phyloP scores from a whole-genome alignment of 2,797 vertebrate species.

The Selene dorsalis region DNA sequence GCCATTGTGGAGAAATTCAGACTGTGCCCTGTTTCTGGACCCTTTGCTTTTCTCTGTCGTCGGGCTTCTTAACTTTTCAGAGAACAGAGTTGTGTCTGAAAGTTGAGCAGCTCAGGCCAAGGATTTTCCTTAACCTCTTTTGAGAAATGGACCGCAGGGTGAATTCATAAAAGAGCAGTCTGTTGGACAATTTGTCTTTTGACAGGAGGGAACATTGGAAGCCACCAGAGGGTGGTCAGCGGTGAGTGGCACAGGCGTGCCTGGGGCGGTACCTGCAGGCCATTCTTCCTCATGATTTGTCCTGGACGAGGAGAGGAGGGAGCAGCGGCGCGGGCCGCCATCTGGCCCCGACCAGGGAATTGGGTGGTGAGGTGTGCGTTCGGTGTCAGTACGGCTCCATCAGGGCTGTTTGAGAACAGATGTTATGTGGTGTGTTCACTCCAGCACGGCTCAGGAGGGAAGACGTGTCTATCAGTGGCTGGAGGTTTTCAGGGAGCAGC shows the following conservation, averaged over 20 bases:
- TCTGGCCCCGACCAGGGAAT: constrained; percentile 96
- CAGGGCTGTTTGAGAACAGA: constrained; percentile 99
- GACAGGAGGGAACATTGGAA: constrained; percentile 90
- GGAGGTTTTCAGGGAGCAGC: constrained; percentile 88
- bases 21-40: constrained; percentile 27
- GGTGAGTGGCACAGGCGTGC: constrained; percentile 87
- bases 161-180: constrained; percentile 88
- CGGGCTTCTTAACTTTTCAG: constrained; percentile 74
- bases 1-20: constrained; percentile 44
- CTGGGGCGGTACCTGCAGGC: constrained; percentile 92
- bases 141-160: constrained; percentile 88
- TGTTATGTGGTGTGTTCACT: constrained; percentile 95
- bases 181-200: constrained; percentile 95
- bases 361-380: constrained; percentile 87
- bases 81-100: constrained; percentile 81
- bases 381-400: constrained; percentile 94
- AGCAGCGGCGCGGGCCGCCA: constrained; percentile 85
- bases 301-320: constrained; percentile 74
- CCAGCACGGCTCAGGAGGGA: constrained; percentile 94
- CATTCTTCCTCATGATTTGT: constrained; percentile 86
- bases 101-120: constrained; percentile 86
- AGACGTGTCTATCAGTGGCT: constrained; percentile 95
- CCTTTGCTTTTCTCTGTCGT: constrained; percentile 47
- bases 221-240: constrained; percentile 88
- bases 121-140: constrained; percentile 89